Evolutionary conservation across 2,888 invertebrate species (phyloP), one percentile per base, ranked within the genome.

Genomic region (Apantesis nais): DNA sequence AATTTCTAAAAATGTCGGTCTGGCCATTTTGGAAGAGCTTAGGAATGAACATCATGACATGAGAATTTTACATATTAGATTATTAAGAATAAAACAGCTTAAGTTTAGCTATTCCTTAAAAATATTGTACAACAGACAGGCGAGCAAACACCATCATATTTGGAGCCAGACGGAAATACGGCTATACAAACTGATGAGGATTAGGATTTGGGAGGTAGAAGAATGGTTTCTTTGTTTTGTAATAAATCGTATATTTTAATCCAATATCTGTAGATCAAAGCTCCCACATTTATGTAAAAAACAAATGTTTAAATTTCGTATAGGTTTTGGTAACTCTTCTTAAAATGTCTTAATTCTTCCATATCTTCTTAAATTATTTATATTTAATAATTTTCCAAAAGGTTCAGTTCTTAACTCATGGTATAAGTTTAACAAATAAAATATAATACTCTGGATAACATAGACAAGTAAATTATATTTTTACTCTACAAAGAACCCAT

Each of bases 81-180:
- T n/a, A n/a, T n/a, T n/a, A n/a, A n/a, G n/a, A n/a, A n/a, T n/a
- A n/a, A n/a, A n/a, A n/a, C n/a, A n/a, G n/a, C 85, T 89, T 90
- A 90, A 90, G 90, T 90, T 89, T 88, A 83, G 84, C 85, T 91
- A 90, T 90, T 90, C 89, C 90, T 90, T 89, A 88, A 89, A 90
- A 87, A 89, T 90, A 88, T 89, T 73, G 70, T 29, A 68, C 67
- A 69, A 67, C 64, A 70, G 76, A 58, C 41, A 60, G 44, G 29
- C 61, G 22, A 31, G 41, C 60, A 67, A 44, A 67, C 41, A 39
- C 34, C 44, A 12, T 39, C 19, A 29, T 39, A 58, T 60, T 55
- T 31, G 60, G 41, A 37, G n/a, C 41, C 31, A 39, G 62, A 44
- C 37, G 41, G 67, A 60, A 41, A 41, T 63, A 58, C 31, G 58